Evolutionary conservation across 2,797 vertebrate species (phyloP).

Genomic region (Fratercula arctica): DNA sequence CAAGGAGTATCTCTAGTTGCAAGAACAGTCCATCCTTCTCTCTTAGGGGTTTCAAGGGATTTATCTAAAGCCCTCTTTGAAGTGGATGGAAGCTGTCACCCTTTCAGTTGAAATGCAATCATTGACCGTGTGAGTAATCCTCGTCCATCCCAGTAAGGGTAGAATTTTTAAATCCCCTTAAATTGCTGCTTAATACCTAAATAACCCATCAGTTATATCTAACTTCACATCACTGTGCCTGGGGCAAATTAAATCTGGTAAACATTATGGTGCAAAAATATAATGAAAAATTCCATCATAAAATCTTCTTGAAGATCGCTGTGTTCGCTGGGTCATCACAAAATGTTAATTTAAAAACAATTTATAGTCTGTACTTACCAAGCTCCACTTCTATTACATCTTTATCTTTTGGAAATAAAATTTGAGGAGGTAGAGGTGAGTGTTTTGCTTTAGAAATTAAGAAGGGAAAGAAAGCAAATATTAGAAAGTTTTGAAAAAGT

Average conservation of each 20-base stretch:
- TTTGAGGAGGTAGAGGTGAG: not conserved
- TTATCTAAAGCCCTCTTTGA: not conserved
- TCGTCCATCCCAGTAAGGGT: not conserved
- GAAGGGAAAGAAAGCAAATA: not conserved
- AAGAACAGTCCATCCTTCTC: not conserved
- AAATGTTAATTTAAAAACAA: not conserved
- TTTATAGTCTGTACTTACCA: slow-evolving; percentile 36
- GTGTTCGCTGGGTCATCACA: not conserved
- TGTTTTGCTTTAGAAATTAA: slow-evolving; percentile 7
- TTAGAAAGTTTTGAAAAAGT: not conserved
- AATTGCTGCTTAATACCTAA: not conserved
- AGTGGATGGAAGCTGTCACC: not conserved
- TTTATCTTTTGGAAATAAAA: slow-evolving; percentile 51
- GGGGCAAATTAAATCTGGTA: not conserved
- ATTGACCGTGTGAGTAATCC: not conserved
- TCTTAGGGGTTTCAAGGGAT: not conserved
- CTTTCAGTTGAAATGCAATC: not conserved
- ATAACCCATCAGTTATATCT: not conserved
- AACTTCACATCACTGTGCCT: not conserved
- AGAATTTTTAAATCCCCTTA: not conserved
- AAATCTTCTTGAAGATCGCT: not conserved
- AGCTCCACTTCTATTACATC: slow-evolving; percentile 36
- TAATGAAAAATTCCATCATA: not conserved
- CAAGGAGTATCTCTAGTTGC: not conserved
- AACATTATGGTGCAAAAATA: not conserved